Base-by-base conservation (phyloP, 2,888 invertebrate genomes). In the Liodrosophila aerea region DNA sequence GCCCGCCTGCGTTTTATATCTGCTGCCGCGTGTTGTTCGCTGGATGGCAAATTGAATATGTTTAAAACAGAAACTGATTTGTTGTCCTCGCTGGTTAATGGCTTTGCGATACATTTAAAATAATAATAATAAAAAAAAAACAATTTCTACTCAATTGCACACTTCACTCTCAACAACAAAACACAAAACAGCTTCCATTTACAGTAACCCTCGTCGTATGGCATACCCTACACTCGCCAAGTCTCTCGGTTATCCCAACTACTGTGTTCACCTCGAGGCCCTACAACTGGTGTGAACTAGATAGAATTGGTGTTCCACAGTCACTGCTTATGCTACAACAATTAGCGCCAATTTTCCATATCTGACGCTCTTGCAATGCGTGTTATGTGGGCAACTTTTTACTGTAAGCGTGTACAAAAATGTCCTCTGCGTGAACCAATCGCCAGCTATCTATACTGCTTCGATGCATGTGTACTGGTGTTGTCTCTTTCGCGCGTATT, bases 81-180 rank as follows among this genome's bases (percentile, higher is more conserved):
- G 65, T 53, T 58, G 37, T 53, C 22, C 51, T 47, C 46, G 57
- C 66, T 53, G 46, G 50, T 43, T 52, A 57, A 44, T 73, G 52
- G 61, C 67, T 73, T 62, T 53, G 59, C 52, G 59, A 68, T 69
- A 73, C 82, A 81, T 73, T 80, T 66, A 77, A 81, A 76, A 66
- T n/a, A 41, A 18, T 11, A 56, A 36, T 41, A 69, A 69, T 50
- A 52, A 52, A 51, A 51, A 57, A 43, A 58, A 37, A 50, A 68
- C 69, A 68, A 67, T 77, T 64, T 68, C 58, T 61, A 67, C 31
- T 71, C 65, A 85, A 82, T 76, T 85, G 82, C 82, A 81, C 82
- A 69, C 84, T 76, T 74, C 61, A 78, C 71, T 78, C 68, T 81
- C 71, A 70, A 78, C 77, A 78, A 78, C 85, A 78, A 84, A 77